Evolutionary conservation across 2,113 vertebrate species (phyloP).

Genomic region (Zosterops pallidus): DNA sequence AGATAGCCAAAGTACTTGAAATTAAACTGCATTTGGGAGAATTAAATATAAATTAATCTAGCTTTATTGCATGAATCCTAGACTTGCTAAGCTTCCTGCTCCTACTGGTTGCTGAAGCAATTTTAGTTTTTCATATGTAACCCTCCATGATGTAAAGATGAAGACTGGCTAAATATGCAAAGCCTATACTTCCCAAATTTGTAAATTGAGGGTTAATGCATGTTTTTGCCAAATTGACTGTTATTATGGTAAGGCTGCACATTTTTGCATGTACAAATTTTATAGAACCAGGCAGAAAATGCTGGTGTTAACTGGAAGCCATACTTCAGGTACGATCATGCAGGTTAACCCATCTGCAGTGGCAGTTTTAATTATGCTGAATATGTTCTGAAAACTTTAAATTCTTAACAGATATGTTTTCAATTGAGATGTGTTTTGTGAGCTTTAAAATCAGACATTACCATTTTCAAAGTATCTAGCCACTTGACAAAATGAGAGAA

Average conservation of each 20-base stretch:
- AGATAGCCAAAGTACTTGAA: neutral
- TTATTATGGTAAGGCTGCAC: neutral
- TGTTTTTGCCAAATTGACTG: neutral
- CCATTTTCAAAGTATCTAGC: neutral
- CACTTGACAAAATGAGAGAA: neutral
- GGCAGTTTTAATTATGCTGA: neutral
- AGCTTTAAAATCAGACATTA: neutral
- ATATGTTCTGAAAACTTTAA: neutral
- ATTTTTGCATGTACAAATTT: neutral
- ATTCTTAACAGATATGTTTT: neutral
- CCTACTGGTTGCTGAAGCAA: neutral
- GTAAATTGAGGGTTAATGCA: neutral
- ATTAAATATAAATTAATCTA: slow-evolving; percentile 42
- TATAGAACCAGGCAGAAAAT: neutral
- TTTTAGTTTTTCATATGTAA: neutral
- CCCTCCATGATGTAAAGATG: neutral
- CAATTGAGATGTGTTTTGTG: neutral
- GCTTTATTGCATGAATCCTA: neutral
- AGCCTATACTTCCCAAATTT: neutral
- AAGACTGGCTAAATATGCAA: neutral
- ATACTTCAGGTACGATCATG: neutral
- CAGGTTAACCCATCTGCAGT: neutral
- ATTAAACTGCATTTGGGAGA: neutral
- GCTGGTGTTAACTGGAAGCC: neutral
- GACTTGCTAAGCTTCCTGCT: neutral